Evolutionary conservation across 2,888 invertebrate genomes (phyloP), one percentile per base, ranked within the genome.

Genomic region (Opisthograptis luteolata): DNA sequence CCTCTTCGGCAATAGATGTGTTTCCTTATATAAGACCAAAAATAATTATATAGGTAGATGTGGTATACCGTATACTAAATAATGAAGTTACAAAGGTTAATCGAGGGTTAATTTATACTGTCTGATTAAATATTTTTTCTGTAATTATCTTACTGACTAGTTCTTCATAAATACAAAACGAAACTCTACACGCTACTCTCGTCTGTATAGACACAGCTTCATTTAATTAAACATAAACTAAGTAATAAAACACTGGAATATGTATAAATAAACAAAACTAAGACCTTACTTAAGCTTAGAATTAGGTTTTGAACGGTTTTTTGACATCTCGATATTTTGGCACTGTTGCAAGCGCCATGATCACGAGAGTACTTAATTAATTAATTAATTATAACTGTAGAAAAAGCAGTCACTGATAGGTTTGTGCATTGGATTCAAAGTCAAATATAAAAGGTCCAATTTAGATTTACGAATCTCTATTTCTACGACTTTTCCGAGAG

Each of bases 71-170:
- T n/a, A n/a, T 17, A 31, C 19, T 28, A 27, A 28, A 27, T 42
- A 10, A 20, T 36, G 36, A 35, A 46, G n/a, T 32, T 44, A 50
- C 40, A 44, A 55, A 47, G 56, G 32, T 39, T 50, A 55, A 14
- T 42, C 37, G 39, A 43, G 49, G 43, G 43, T 55, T 52, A 46
- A 32, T 49, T 41, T 55, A 42, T 42, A 32, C 27, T 47, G 46
- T 32, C 47, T 25, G 47, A 46, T 58, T 55, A 53, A 58, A 58
- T 58, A 62, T 45, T 7, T 25, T 48, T 55, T 35, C 62, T 66
- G 68, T 69, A 77, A 75, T 79, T 77, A 73, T 62, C 86, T 86
- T 87, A 87, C 80, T 87, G 87, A 87, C 87, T 85, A 84, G 84
- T 79, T 79, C 61, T 76, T 73, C 73, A 76, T 76, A 76, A 78